A percentile compares a stretch with the other conserved stretches of the same genome.
These are phyloP conservation scores for Cyclargus thomasi DNA, from an alignment of 1,140 invertebrate genomes.

Conservation along the genomic window DNA sequence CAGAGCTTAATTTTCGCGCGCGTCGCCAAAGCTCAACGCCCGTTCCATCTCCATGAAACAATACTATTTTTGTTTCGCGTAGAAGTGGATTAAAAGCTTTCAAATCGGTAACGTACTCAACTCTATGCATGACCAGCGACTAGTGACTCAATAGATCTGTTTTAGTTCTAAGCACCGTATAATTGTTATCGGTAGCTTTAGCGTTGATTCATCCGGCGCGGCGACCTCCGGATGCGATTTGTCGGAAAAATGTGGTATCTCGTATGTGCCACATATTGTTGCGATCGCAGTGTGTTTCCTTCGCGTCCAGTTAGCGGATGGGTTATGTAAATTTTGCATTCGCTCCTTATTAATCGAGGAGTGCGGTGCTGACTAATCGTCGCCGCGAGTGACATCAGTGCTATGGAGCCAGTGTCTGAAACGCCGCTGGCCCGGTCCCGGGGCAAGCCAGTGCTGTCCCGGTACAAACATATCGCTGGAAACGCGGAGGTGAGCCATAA, in stretches of 20 bases:
- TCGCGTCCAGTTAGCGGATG: conserved; percentile 45
- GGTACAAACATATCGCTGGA: conserved; percentile 48
- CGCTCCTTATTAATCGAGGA: conserved; percentile 24
- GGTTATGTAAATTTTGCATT: conserved; percentile 36
- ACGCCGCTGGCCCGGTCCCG: conserved; percentile 53
- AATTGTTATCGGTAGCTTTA: conserved; percentile 55
- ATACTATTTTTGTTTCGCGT: conserved; percentile 35
- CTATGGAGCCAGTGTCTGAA: conserved; percentile 58
- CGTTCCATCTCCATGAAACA: conserved; percentile 32
- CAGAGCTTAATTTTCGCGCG: conserved; percentile 13
- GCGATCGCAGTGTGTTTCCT: conserved; percentile 65
- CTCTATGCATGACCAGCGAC: conserved; percentile 18
- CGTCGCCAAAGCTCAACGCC: background rate
- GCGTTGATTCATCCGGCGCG: conserved; percentile 60
- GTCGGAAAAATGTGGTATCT: conserved; percentile 69
- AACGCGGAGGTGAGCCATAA: conserved; percentile 49
- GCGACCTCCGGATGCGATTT: conserved; percentile 70
- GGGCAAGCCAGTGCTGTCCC: conserved; percentile 54
- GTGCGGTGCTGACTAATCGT: conserved; percentile 25
- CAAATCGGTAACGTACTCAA: background rate
- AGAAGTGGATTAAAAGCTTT: conserved; percentile 25
- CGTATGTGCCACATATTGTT: conserved; percentile 45
- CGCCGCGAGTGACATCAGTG: conserved; percentile 29
- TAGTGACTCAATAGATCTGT: conserved; percentile 36
- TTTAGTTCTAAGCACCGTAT: conserved; percentile 38